A percentile compares a stretch with the other conserved stretches of the same genome.
These are phyloP conservation scores for Pollenia labialis DNA, from an alignment of 2,888 invertebrate genomes.

Conservation along the genomic window DNA sequence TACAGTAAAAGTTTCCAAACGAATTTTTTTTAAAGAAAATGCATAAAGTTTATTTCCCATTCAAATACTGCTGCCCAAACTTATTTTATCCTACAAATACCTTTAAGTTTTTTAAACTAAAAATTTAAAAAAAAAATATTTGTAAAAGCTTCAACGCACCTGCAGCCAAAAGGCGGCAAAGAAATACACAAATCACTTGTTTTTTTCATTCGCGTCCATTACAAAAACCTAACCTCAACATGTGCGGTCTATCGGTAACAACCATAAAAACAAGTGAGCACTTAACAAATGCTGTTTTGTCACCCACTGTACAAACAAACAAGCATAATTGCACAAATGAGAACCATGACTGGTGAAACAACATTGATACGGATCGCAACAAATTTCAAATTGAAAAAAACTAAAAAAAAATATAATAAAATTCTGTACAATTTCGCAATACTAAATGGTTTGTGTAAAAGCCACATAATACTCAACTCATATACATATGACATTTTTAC, in stretches of 20 bases:
- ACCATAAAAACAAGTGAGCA: constrained; percentile 23
- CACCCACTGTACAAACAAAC: constrained; percentile 31
- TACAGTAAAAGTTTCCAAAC: no score
- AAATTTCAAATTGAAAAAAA: constrained; percentile 43
- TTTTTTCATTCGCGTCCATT: background rate
- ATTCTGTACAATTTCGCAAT: constrained; percentile 55
- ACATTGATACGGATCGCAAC: constrained; percentile 44
- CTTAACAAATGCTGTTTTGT: constrained; percentile 33
- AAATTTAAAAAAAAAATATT: background rate
- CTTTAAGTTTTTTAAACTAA: background rate
- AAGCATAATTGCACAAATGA: constrained; percentile 14
- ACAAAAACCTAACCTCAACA: constrained; percentile 40
- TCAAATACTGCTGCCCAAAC: no score
- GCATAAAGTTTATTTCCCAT: no score
- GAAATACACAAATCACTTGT: background rate
- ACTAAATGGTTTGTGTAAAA: constrained; percentile 65
- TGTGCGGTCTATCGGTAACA: constrained; percentile 42
- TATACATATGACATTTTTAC: constrained; percentile 24
- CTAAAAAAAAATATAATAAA: constrained; percentile 22
- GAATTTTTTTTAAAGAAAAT: no score
- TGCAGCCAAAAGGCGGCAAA: background rate
- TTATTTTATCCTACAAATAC: background rate
- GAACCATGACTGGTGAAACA: constrained; percentile 30
- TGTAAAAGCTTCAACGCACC: constrained; percentile 1
- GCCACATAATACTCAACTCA: constrained; percentile 54